Conservation (phyloP, 2,888 invertebrate genomes). For the Dorcus parallelipipedus region DNA sequence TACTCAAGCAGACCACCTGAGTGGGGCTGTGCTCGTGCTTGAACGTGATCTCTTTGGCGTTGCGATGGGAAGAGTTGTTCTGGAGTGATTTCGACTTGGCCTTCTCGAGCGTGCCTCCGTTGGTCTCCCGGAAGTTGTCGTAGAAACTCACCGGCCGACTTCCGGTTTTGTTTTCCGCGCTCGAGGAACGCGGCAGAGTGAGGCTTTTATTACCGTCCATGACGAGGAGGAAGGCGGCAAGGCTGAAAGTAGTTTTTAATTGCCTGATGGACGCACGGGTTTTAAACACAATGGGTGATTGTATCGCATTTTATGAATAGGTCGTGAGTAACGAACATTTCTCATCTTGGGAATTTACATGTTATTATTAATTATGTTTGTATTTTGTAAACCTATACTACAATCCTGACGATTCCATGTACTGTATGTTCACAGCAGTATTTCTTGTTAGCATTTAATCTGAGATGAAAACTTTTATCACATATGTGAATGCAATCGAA, state of each 20-base stretch:
- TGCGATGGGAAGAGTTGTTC: slow-evolving; percentile 3
- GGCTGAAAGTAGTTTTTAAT: slow-evolving; percentile 1
- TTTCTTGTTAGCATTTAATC: no score
- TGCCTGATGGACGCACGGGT: no score
- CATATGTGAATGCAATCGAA: no score
- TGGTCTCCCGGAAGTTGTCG: slow-evolving; percentile 42
- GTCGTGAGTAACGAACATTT: neutral
- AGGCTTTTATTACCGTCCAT: slow-evolving; percentile 13
- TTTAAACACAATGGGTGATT: no score
- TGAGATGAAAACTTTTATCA: no score
- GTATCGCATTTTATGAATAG: neutral
- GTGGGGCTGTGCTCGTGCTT: slow-evolving; percentile 30
- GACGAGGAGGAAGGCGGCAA: slow-evolving; percentile 2
- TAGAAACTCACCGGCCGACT: slow-evolving; percentile 50
- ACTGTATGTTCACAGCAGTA: no score
- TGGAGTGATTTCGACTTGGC: slow-evolving; percentile 13
- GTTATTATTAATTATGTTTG: no score
- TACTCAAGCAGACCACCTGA: slow-evolving; percentile 55
- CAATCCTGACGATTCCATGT: no score
- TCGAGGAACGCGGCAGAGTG: slow-evolving; percentile 20
- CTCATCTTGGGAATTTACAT: no score
- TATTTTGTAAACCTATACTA: no score
- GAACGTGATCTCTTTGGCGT: slow-evolving; percentile 17
- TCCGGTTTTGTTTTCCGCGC: slow-evolving; percentile 34
- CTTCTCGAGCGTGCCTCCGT: slow-evolving; percentile 12